Percentiles rank a stretch among this genome's conserved stretches.
Conservation (phyloP, 2,797 vertebrate genomes). For the Hemitrygon akajei region DNA sequence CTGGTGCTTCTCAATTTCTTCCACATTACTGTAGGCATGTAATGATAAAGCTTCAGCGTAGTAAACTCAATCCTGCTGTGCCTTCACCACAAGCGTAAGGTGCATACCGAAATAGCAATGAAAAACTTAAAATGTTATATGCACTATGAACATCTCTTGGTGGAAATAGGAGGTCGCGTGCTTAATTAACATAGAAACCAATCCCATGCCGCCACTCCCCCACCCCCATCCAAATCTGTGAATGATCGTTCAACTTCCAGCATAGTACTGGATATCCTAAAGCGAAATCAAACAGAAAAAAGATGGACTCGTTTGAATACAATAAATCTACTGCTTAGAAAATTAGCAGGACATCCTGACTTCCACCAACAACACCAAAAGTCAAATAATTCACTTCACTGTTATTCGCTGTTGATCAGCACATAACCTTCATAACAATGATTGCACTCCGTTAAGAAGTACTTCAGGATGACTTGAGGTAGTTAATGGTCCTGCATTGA, state of each 20-base stretch:
- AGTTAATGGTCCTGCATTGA: neutral
- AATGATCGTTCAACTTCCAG: too few species aligned
- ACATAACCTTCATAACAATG: neutral
- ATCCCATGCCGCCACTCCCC: too few species aligned
- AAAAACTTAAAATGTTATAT: neutral
- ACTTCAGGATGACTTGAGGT: neutral
- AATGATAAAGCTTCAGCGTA: neutral
- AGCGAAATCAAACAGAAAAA: neutral
- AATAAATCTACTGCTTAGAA: neutral
- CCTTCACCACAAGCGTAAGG: neutral
- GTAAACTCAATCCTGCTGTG: neutral
- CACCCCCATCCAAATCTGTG: neutral
- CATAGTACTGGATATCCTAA: neutral
- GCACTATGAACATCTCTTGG: neutral
- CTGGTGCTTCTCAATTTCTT: neutral
- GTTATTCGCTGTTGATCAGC: neutral
- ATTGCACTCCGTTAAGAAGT: neutral
- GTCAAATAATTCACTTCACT: neutral
- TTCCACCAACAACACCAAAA: neutral
- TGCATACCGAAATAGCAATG: neutral
- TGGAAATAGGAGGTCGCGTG: neutral
- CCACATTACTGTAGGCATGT: neutral
- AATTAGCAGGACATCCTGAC: neutral
- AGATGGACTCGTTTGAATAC: neutral
- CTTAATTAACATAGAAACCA: neutral